Base-by-base conservation (phyloP, 2,888 invertebrate species). In the Lithophane semibrunnea region DNA sequence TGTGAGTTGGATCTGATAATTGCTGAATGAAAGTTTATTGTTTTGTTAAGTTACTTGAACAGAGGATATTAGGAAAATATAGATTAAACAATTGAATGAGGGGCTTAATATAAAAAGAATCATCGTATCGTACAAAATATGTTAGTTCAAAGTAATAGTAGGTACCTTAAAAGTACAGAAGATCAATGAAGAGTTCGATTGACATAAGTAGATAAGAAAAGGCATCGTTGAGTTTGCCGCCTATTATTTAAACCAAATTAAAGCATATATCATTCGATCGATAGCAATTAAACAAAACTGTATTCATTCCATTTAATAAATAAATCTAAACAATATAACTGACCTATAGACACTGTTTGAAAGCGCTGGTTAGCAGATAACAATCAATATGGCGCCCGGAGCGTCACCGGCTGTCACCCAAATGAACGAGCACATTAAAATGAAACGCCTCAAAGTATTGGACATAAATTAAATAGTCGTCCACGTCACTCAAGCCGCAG, bases 391-490 rank as follows among this genome's bases (percentile, higher is more conserved):
- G 96, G 96, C 96, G 96, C 96, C 96, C 91, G 79, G 92, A 92
- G 93, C 94, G 96, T 95, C 94, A 95, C 93, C 92, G 90, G 92
- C 92, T 95, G 95, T 95, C 96, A 95, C 92, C 90, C 85, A 93
- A 92, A 91, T 92, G 92, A 95, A 95, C 94, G 95, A 95, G 92
- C 93, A 91, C 95, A 96, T 95, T 96, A 96, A 96, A 96, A 94
- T 92, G 92, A 94, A 95, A 94, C 94, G 91, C 92, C 91, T 92
- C 88, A 87, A 90, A 92, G 93, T 93, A 95, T 93, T 93, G 92
- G 94, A 95, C 95, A 96, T 96, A 96, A 96, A 96, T 96, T 96
- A 96, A 94, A 94, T 92, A 93, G 95, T 91, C 94, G 90, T 95
- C 93, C 93, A 94, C 92, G 96, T 96, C 96, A 96, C 91, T 96